Base-by-base conservation (phyloP, 1,140 invertebrate genomes). In the Campoletis sonorensis region DNA sequence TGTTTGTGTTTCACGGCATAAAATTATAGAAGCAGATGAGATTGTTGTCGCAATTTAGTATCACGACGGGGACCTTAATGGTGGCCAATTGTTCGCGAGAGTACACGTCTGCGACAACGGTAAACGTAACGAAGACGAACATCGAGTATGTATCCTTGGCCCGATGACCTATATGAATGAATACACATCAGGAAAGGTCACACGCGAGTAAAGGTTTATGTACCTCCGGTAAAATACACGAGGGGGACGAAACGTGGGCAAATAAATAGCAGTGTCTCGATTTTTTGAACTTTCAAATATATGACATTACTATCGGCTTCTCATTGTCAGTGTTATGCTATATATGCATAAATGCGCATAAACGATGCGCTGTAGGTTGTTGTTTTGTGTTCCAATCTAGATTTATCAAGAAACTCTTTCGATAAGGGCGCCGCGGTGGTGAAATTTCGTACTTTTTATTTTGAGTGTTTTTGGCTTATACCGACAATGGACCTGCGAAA, bases 21-120 rank as follows among this genome's bases (percentile, higher is more conserved):
- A 18, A 54, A 54, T 54, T 54, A 54, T 54, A 54, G n/a, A 54
- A 54, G 51, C 51, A 54, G 51, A 54, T 54, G 51, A 54, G 51
- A 54, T 21, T 54, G 51, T 54, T 54, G 51, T 54, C 51, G 51
- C 51, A 54, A 54, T 54, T 54, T 1, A n/a, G n/a, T 54, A 54
- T 54, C n/a, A n/a, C 51, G 51, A 54, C 51, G 0, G 18, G 51
- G 51, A 54, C 3, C 40, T 45, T 45, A 45, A 45, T 54, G 51
- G n/a, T n/a, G 51, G 51, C n/a, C 51, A 54, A 54, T n/a, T 54
- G 51, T 54, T 18, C n/a, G 16, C 51, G n/a, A n/a, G 51, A 54
- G n/a, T 8, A 54, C 51, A 54, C n/a, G n/a, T 21, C 3, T 54
- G 16, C 7, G 51, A 54, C 51, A 54, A 54, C 51, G 51, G 51